A percentile compares a stretch with the other conserved stretches of the same genome.
These are phyloP conservation scores for Phasia obesa DNA, from an alignment of 2,888 invertebrate species.

Conservation along the genomic window DNA sequence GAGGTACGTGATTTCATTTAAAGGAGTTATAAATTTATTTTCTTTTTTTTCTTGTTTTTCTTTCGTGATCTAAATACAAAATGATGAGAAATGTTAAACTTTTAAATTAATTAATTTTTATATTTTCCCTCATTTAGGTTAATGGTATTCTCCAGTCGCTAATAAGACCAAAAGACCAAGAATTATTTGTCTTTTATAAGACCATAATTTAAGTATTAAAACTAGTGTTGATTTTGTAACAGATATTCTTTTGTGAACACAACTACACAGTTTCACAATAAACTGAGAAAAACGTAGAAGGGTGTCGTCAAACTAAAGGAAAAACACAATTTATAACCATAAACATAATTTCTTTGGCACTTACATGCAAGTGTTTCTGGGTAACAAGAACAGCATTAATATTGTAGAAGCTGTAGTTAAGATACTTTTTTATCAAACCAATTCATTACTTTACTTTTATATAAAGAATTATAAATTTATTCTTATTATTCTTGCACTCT, in stretches of 20 bases:
- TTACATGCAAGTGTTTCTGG: constrained; percentile 1
- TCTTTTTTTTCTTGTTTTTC: not conserved
- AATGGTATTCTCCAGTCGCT: constrained; percentile 1
- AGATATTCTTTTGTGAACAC: too few relatives aligned
- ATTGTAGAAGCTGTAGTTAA: not conserved
- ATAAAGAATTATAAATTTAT: constrained; percentile 16
- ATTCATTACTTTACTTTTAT: constrained; percentile 10
- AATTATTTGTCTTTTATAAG: not conserved
- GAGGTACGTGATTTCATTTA: constrained; percentile 33
- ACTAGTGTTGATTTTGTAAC: too few relatives aligned
- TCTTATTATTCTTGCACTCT: constrained; percentile 2
- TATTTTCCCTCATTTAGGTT: not conserved
- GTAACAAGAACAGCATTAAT: not conserved
- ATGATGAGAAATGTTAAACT: constrained; percentile 23
- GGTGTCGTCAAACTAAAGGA: too few relatives aligned
- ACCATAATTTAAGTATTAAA: not conserved
- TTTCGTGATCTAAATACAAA: not conserved
- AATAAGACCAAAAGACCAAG: not conserved
- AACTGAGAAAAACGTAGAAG: not conserved
- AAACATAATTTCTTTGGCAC: constrained; percentile 42
- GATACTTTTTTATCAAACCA: constrained; percentile 19
- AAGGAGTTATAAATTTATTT: constrained; percentile 12
- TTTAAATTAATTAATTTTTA: constrained; percentile 49
- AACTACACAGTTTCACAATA: not conserved
- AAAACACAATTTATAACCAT: constrained; percentile 42